Evolutionary conservation across 2,888 invertebrate genomes (phyloP).

Genomic region (Mycalesis mineus): DNA sequence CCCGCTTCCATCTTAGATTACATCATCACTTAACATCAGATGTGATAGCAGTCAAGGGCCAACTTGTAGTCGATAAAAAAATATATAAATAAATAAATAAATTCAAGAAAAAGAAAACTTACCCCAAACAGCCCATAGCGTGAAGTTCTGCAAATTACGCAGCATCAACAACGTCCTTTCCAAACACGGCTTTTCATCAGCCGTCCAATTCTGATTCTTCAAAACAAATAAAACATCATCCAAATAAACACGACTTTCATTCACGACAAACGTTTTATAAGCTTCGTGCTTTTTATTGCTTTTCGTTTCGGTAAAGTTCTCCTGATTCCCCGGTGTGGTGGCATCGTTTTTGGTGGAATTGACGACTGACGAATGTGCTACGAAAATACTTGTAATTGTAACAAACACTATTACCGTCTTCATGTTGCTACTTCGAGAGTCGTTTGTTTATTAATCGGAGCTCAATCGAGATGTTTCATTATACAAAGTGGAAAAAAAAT

Average conservation of each 20-base stretch:
- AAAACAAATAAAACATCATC: slow-evolving; percentile 62
- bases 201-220: slow-evolving; percentile 57
- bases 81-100: no score
- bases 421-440: slow-evolving; percentile 38
- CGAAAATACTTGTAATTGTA: background rate
- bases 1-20: no score
- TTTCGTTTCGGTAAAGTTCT: slow-evolving; percentile 19
- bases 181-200: slow-evolving; percentile 54
- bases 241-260: slow-evolving; percentile 50
- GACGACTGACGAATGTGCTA: slow-evolving; percentile 9
- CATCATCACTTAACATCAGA: no score
- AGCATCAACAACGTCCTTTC: slow-evolving; percentile 54
- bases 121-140: slow-evolving; percentile 79
- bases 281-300: slow-evolving; percentile 31
- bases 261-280: slow-evolving; percentile 32
- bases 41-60: no score
- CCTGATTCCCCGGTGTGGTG: slow-evolving; percentile 12
- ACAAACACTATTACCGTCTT: slow-evolving; percentile 31
- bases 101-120: slow-evolving; percentile 44
- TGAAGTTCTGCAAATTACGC: slow-evolving; percentile 67
- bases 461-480: slow-evolving; percentile 35
- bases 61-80: no score
- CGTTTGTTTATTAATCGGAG: slow-evolving; percentile 39
- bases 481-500: slow-evolving; percentile 41
- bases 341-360: slow-evolving; percentile 18